Percentiles rank a stretch among this genome's conserved stretches.
phyloP scores from a whole-genome alignment of 1,140 invertebrate species.

The Nasonia giraulti region DNA sequence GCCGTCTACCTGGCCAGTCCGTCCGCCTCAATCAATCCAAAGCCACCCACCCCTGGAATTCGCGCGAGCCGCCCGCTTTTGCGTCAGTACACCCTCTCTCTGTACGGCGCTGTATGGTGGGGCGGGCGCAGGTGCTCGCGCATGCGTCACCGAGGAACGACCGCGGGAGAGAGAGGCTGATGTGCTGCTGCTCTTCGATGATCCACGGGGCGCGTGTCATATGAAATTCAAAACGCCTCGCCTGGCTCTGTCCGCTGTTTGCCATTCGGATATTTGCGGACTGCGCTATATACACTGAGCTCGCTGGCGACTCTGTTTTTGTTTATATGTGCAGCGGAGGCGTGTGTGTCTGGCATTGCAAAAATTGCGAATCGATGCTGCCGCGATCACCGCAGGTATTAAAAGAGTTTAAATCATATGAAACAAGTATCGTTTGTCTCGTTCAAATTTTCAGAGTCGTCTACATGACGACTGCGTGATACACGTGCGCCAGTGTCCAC shows the following conservation, averaged over 20 bases:
- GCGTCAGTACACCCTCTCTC: neutral
- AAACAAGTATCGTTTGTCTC: no score
- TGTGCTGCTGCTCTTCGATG: neutral
- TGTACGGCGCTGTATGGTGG: neutral
- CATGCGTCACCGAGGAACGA: neutral
- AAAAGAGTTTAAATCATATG: no score
- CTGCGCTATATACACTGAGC: no score
- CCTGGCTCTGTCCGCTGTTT: neutral
- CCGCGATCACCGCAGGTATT: no score
- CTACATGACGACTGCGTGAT: no score
- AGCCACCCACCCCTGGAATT: slow-evolving; percentile 3
- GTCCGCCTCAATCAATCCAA: slow-evolving; percentile 35
- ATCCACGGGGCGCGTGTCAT: neutral
- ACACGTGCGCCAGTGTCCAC: no score
- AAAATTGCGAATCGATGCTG: no score
- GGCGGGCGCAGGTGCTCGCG: slow-evolving; percentile 18
- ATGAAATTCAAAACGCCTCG: neutral
- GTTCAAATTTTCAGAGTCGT: no score
- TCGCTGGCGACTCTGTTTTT: no score
- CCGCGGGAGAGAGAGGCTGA: neutral
- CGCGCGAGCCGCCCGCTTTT: neutral
- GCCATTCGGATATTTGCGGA: neutral
- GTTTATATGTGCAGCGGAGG: no score
- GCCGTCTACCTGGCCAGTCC: slow-evolving; percentile 6
- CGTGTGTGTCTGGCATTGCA: no score